These are phyloP conservation scores for Hyalella azteca DNA, from an alignment of 2,888 invertebrate species.

Conservation along the genomic window DNA sequence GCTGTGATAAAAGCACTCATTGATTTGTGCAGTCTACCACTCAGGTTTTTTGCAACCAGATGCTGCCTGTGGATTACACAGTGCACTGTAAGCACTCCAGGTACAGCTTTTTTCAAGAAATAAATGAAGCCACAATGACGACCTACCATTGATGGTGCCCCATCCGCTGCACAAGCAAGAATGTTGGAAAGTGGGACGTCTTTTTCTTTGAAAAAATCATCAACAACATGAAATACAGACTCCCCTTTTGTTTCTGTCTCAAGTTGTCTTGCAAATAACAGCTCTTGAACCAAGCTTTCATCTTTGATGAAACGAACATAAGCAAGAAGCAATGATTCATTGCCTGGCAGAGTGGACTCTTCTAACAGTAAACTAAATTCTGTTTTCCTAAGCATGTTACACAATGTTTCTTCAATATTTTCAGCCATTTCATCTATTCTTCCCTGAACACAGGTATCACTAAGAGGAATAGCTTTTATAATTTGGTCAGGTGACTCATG, in stretches of 20 bases:
- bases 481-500: constrained; percentile 19
- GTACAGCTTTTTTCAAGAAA: constrained; percentile 50
- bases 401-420: constrained; percentile 45
- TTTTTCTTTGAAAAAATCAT: constrained; percentile 49
- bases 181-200: constrained; percentile 38
- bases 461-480: not conserved
- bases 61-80: too few species aligned
- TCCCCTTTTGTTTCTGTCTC: constrained; percentile 52
- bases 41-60: too few species aligned
- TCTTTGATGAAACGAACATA: constrained; percentile 46
- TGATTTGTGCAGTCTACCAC: constrained; percentile 52
- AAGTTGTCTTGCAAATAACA: constrained; percentile 51
- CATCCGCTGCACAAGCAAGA: not conserved
- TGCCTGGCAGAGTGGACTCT: constrained; percentile 52
- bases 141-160: constrained; percentile 39
- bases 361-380: constrained; percentile 50
- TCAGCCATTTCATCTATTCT: too few species aligned
- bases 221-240: constrained; percentile 44
- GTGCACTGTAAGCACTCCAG: constrained; percentile 49
- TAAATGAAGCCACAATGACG: constrained; percentile 39
- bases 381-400: constrained; percentile 39
- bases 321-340: constrained; percentile 46
- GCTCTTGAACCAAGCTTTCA: constrained; percentile 44
- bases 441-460: too few species aligned
- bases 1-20: constrained; percentile 56